Evolutionary conservation across 1,140 invertebrate species (phyloP), one percentile per base, ranked within the genome.

Genomic region (Tetramorium parvispinum): DNA sequence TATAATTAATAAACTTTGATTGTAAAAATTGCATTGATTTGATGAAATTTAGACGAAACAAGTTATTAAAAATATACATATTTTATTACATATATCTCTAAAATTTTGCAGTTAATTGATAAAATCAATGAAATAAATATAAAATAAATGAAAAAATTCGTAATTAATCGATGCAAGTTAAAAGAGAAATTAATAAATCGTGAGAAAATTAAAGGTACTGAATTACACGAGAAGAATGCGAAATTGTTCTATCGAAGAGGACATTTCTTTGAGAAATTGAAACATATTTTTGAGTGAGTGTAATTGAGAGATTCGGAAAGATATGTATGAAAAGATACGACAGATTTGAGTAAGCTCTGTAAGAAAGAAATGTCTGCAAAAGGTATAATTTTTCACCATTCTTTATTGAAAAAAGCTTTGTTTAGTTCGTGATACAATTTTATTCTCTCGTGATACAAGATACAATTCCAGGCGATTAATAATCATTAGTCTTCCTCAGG

Each of bases 331-430:
- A 16, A 2, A 53, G 43, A 5, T n/a, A 73, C 21, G 18, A 5
- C 16, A 3, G 27, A 11, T 16, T 40, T 11, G 27, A 16, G 10
- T n/a, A 57, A 46, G 2, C 1, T 6, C 32, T 32, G 32, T 32
- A 32, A 18, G 0, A 61, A 71, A 43, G 40, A 32, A 18, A 73
- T 16, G 2, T 57, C 59, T 21, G 10, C n/a, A 21, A 5, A 7
- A 53, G 3, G 24, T 3, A 59, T 79, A 71, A 6, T 79, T 68
- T 71, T 43, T 79, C 32, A 85, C 21, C 24, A 53, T 81, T 37
- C 18, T 89, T 89, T 89, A 89, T 89, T 88, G 8, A 66, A 88
- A 59, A 40, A 71, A 61, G 21, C 2, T 13, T 8, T 21, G 40
- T 53, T 63, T 55, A 11, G 18, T 51, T 32, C 0, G 8, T 55